Conservation (phyloP, 2,888 invertebrate genomes). For the Dynastes grantii region DNA sequence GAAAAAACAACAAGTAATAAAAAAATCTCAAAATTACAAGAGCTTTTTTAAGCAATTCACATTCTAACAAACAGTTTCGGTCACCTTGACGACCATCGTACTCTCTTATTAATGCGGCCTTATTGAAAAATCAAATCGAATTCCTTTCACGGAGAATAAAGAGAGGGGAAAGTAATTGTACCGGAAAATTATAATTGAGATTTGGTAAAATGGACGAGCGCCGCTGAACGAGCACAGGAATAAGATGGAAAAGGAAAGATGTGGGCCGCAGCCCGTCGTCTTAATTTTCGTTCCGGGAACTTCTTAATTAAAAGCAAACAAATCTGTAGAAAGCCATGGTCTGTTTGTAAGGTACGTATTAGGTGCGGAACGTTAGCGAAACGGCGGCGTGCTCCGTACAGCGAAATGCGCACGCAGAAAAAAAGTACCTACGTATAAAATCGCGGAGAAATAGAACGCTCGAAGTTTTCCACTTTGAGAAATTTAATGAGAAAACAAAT, state of each 20-base stretch:
- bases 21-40: no score
- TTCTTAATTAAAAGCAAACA: slow-evolving; percentile 50
- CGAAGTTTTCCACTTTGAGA: slow-evolving; percentile 6
- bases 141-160: slow-evolving; percentile 22
- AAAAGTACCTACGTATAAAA: not conserved
- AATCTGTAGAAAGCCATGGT: slow-evolving; percentile 41
- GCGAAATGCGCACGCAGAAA: slow-evolving; percentile 16
- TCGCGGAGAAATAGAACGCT: not conserved
- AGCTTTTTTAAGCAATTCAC: no score
- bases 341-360: slow-evolving; percentile 40
- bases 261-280: not conserved
- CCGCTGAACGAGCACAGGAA: not conserved
- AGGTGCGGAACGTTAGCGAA: slow-evolving; percentile 22
- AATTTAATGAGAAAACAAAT: slow-evolving; percentile 38
- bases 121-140: slow-evolving; percentile 46
- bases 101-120: slow-evolving; percentile 8
- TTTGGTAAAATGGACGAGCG: slow-evolving; percentile 38
- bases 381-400: not conserved
- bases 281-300: slow-evolving; percentile 37
- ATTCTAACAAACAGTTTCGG: not conserved
- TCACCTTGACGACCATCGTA: not conserved
- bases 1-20: no score
- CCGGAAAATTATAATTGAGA: slow-evolving; percentile 48
- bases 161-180: slow-evolving; percentile 42
- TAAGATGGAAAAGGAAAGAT: slow-evolving; percentile 2